Evolutionary conservation across 2,797 vertebrate genomes (phyloP), one percentile per base, ranked within the genome.

Genomic region (Yasuhikotakia modesta): DNA sequence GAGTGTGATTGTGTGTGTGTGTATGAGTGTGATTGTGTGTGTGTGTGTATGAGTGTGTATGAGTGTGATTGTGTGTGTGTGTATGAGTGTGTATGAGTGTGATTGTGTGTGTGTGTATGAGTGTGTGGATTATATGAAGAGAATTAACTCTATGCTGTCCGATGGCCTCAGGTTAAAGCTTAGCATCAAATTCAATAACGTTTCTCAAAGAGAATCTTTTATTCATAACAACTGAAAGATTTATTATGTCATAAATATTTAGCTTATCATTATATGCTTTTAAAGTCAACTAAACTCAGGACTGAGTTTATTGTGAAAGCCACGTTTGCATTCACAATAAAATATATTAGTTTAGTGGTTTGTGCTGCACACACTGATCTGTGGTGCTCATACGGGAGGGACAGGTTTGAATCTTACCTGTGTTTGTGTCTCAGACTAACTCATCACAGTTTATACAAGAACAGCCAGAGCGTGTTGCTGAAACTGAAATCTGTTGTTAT

Each of bases 141-240:
- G 4, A 1, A n/a, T n/a, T n/a, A n/a, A 1, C n/a, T 68, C 67
- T 78, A 70, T 78, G 76, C 70, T 64, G 58, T 67, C 64, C 53
- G 24, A 69, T 60, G 75, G 75, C 75, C 75, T 69, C 68, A 46
- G 67, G 68, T 65, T 32, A 32, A 70, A 46, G 76, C 46, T 22
- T 64, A 71, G 32, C 58, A 45, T 30, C 22, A n/a, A 12, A 63
- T 19, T 52, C 6, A 27, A 70, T 63, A 43, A 14, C 27, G 17
- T 43, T 63, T 70, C 27, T 63, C 2, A 32, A 78, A 70, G 19
- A 5, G 0, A 27, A 27, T 4, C 22, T 27, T 58, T 58, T 24
- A 58, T 12, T 22, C 3, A 21, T 3, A 12, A 10, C 19, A 21
- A 10, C 8, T 21, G n/a, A 10, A 21, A 24, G 22, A 24, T 6